Evolutionary conservation across 2,888 invertebrate species (phyloP).

Genomic region (Esperia sulphurella): DNA sequence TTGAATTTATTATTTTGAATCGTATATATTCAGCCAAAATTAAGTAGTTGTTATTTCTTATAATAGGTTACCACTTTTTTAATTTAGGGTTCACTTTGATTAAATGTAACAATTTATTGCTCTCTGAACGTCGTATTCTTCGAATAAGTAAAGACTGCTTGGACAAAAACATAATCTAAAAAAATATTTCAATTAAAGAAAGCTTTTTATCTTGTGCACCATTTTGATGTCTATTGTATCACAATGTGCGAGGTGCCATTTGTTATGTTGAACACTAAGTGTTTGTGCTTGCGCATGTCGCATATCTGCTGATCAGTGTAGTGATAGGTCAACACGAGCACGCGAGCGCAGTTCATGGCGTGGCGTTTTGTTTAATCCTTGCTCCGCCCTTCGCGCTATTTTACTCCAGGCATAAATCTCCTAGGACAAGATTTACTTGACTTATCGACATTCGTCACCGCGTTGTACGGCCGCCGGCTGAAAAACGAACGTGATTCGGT

Average conservation of each 20-base stretch:
- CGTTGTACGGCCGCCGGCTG: slow-evolving; percentile 41
- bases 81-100: too few species aligned
- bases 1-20: too few species aligned
- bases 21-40: too few species aligned
- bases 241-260: slow-evolving; percentile 57
- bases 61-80: too few species aligned
- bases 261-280: slow-evolving; percentile 46
- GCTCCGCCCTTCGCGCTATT: slow-evolving; percentile 56
- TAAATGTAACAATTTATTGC: too few species aligned
- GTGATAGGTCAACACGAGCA: slow-evolving; percentile 47
- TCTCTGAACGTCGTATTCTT: too few species aligned
- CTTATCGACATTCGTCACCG: slow-evolving; percentile 57
- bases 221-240: slow-evolving; percentile 39
- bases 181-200: too few species aligned
- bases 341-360: slow-evolving; percentile 36
- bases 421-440: slow-evolving; percentile 31
- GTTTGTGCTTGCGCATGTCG: slow-evolving; percentile 41
- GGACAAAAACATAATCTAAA: too few species aligned
- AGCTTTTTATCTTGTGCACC: too few species aligned
- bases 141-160: too few species aligned
- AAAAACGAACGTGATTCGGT: slow-evolving; percentile 69
- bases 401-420: slow-evolving; percentile 48
- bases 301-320: slow-evolving; percentile 43
- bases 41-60: too few species aligned
- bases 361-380: slow-evolving; percentile 30